Conservation (phyloP, 2,888 invertebrate genomes). For the Drosophila differens region DNA sequence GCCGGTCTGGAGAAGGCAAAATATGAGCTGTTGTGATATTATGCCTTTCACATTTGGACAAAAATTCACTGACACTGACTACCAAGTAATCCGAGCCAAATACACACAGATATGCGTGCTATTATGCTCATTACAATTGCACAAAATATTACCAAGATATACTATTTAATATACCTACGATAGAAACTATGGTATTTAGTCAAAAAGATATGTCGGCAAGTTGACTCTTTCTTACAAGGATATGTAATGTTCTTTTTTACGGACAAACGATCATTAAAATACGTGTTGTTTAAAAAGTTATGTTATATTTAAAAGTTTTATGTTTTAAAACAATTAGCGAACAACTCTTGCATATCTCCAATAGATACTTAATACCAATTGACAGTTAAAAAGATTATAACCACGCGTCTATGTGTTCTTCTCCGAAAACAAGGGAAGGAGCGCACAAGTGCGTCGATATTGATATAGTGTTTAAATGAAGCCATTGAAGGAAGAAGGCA, state of each 20-base stretch:
- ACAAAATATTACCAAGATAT: background rate
- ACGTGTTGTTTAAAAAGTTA: accelerated
- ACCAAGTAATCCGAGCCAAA: background rate
- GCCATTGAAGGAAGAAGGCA: slow-evolving; percentile 52
- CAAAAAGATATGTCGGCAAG: background rate
- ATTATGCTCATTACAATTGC: background rate
- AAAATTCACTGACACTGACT: background rate
- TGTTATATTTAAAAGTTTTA: background rate
- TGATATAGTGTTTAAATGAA: slow-evolving; percentile 52
- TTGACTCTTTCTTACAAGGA: background rate
- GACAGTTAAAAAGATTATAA: background rate
- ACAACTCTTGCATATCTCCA: background rate
- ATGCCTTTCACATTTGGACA: background rate
- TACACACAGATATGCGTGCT: background rate
- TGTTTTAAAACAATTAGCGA: background rate
- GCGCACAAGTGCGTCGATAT: background rate
- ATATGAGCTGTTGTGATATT: background rate
- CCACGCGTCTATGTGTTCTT: background rate
- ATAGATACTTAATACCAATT: background rate
- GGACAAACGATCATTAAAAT: too few species aligned
- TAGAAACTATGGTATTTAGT: background rate
- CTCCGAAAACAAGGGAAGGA: background rate
- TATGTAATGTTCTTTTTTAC: background rate
- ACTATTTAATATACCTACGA: background rate
- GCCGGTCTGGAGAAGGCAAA: background rate